phyloP scores from a whole-genome alignment of 2,797 vertebrate genomes.

The Argya squamiceps region DNA sequence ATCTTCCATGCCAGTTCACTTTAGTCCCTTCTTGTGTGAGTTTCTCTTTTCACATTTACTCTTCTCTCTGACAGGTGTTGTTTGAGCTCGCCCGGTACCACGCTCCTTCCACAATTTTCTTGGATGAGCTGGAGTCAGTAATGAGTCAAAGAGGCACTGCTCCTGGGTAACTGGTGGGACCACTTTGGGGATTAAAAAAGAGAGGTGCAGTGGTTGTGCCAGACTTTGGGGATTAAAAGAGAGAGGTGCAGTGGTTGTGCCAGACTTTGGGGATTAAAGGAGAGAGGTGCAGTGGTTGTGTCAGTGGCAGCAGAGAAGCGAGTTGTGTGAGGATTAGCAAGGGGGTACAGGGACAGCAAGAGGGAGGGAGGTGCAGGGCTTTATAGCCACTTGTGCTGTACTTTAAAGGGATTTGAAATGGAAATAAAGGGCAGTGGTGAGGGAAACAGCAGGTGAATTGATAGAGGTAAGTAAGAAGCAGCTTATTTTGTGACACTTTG shows the following conservation, averaged over 20 bases:
- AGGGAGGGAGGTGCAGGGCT: background rate
- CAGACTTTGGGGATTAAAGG: background rate
- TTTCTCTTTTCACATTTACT: background rate
- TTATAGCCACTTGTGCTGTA: background rate
- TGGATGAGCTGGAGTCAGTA: constrained; percentile 96
- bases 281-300: background rate
- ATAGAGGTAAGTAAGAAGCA: background rate
- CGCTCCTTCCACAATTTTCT: constrained; percentile 95
- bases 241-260: background rate
- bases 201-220: background rate
- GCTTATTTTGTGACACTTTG: background rate
- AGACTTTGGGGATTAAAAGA: background rate
- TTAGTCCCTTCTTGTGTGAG: background rate
- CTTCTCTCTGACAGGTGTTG: constrained; percentile 81
- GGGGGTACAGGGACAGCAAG: background rate
- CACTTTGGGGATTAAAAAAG: background rate
- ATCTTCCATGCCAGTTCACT: background rate
- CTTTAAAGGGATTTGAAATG: background rate
- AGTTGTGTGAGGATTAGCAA: background rate
- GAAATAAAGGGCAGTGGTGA: background rate
- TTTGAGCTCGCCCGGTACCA: constrained; percentile 96
- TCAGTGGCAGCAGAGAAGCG: background rate
- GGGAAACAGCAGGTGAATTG: background rate
- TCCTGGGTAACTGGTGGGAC: constrained; percentile 79
- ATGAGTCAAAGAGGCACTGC: constrained; percentile 91